These are phyloP conservation scores for Drosophila kanekoi DNA, from an alignment of 2,888 invertebrate genomes.

Conservation along the genomic window DNA sequence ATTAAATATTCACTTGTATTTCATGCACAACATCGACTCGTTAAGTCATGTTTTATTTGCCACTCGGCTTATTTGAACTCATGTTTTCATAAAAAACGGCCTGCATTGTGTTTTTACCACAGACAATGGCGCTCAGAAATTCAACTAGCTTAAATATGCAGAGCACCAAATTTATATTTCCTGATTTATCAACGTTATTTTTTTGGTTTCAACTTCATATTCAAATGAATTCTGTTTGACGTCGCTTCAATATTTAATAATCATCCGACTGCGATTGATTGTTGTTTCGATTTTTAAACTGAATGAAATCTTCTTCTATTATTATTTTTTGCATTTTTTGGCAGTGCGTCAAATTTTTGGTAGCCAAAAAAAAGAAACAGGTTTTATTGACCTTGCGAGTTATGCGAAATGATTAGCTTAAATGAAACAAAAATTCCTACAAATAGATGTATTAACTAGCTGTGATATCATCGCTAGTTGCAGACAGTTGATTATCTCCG, in stretches of 20 bases:
- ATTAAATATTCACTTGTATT: neutral
- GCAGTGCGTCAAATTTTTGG: conserved; percentile 8
- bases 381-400: conserved; percentile 63
- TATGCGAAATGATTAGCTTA: conserved; percentile 46
- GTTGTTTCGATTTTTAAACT: conserved; percentile 14
- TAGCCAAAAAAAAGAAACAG: conserved; percentile 35
- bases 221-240: conserved; percentile 6
- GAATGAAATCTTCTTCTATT: conserved; percentile 13
- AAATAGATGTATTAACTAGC: conserved; percentile 35
- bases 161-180: conserved; percentile 28
- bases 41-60: neutral
- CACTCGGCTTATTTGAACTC: neutral
- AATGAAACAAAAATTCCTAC: conserved; percentile 30
- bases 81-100: neutral
- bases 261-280: conserved; percentile 3
- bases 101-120: conserved; percentile 3
- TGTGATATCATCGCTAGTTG: conserved; percentile 33
- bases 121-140: neutral
- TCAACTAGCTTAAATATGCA: conserved; percentile 1
- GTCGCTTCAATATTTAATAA: neutral
- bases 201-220: conserved; percentile 10
- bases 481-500: conserved; percentile 1
- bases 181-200: conserved; percentile 4
- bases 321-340: conserved; percentile 16
- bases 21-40: neutral